Conservation (phyloP, 2,888 invertebrate species). For the Meliscaeva auricollis region DNA sequence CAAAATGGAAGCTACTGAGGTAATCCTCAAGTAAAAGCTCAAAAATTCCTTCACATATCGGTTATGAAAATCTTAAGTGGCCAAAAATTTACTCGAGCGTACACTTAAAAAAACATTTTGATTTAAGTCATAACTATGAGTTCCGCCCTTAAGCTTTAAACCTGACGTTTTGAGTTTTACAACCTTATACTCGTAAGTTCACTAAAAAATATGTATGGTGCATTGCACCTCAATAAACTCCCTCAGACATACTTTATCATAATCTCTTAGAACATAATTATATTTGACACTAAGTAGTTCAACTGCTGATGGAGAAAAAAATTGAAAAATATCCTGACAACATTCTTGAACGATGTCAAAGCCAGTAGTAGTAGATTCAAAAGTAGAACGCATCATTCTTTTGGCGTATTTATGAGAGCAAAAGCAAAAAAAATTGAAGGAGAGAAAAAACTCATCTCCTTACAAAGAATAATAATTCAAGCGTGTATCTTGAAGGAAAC, state of each 20-base stretch:
- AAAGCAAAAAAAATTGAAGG: too few species aligned
- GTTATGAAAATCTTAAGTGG: too few species aligned
- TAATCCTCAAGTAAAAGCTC: too few species aligned
- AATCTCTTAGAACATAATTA: conserved; percentile 25
- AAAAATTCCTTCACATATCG: too few species aligned
- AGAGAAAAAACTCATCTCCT: conserved; percentile 6
- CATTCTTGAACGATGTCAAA: conserved; percentile 47
- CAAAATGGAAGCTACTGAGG: too few species aligned
- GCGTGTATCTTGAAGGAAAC: conserved; percentile 37
- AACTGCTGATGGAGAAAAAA: neutral
- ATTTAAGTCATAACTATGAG: too few species aligned
- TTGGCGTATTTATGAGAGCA: neutral
- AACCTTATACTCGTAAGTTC: too few species aligned
- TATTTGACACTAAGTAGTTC: conserved; percentile 43
- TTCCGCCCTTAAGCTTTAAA: too few species aligned
- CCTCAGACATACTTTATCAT: conserved; percentile 24
- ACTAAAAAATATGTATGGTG: neutral
- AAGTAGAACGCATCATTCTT: conserved; percentile 30
- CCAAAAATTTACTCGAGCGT: too few species aligned
- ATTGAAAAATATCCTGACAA: conserved; percentile 13
- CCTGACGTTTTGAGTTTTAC: too few species aligned
- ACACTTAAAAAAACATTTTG: too few species aligned
- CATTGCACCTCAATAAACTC: conserved; percentile 21
- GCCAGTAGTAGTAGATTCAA: conserved; percentile 29
- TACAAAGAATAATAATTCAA: conserved; percentile 36